Conservation (phyloP, 2,888 invertebrate species). For the Calliopum simillimum region DNA sequence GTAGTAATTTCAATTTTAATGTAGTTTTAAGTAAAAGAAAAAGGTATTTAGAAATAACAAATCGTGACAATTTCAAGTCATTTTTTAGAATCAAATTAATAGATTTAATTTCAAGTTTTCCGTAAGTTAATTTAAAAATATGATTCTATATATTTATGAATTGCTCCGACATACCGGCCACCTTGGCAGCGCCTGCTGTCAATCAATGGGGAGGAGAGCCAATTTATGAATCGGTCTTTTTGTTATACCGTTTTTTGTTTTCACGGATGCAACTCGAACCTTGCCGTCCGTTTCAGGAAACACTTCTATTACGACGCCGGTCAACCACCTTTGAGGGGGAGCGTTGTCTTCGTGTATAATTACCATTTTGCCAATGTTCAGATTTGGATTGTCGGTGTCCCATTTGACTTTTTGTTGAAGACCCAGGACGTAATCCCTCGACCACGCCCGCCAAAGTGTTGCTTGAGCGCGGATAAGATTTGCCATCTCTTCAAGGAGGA, state of each 20-base stretch:
- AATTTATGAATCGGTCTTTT: conserved; percentile 37
- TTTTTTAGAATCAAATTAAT: too few relatives aligned
- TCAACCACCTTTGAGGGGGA: conserved; percentile 35
- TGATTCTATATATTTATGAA: too few relatives aligned
- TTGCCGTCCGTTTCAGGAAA: conserved; percentile 32
- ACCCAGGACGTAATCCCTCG: conserved; percentile 21
- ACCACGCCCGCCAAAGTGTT: conserved; percentile 25
- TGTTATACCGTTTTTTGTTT: conserved; percentile 14
- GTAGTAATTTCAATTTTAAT: too few relatives aligned
- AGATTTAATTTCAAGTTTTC: too few relatives aligned
- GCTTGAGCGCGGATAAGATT: conserved; percentile 13
- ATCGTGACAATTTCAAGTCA: too few relatives aligned
- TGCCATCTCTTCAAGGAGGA: conserved; percentile 8
- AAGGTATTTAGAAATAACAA: too few relatives aligned
- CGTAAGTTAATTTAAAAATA: too few relatives aligned
- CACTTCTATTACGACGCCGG: conserved; percentile 27
- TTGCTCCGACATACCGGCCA: conserved; percentile 15
- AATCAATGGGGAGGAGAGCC: conserved; percentile 20
- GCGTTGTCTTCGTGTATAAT: conserved; percentile 21
- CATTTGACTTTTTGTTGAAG: conserved; percentile 16
- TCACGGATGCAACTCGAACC: conserved; percentile 36
- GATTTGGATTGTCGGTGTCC: conserved; percentile 7
- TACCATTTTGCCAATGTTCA: conserved; percentile 29
- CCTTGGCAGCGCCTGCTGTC: conserved; percentile 13
- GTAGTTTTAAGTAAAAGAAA: too few relatives aligned